These are phyloP conservation scores for Mesorhabditis spiculigera DNA, from an alignment of 2,888 invertebrate species.

Conservation along the genomic window DNA sequence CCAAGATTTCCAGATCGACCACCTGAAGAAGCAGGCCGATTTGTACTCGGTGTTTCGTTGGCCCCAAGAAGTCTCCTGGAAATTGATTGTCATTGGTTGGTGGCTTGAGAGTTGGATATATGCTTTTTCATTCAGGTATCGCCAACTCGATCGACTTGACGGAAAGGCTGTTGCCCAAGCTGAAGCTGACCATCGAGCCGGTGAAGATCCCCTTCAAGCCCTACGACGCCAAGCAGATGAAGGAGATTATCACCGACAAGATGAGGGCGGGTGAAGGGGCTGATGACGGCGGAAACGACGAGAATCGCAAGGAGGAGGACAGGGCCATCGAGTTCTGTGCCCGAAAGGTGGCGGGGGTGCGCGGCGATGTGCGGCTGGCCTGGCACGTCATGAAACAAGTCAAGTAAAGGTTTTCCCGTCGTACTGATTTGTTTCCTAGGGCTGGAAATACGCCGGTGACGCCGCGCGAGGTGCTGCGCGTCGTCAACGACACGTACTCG, in stretches of 20 bases:
- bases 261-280: slow-evolving; percentile 60
- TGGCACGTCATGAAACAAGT: slow-evolving; percentile 74
- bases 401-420: slow-evolving; percentile 30
- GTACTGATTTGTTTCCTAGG: neutral
- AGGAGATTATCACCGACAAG: slow-evolving; percentile 77
- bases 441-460: neutral
- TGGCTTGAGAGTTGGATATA: neutral
- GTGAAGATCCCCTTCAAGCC: slow-evolving; percentile 79
- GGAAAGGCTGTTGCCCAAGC: slow-evolving; percentile 79
- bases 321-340: slow-evolving; percentile 85
- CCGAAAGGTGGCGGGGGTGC: slow-evolving; percentile 85
- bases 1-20: slow-evolving; percentile 22
- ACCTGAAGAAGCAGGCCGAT: slow-evolving; percentile 18
- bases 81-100: slow-evolving; percentile 27
- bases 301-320: slow-evolving; percentile 67
- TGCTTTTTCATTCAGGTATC: slow-evolving; percentile 63
- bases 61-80: slow-evolving; percentile 25
- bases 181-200: slow-evolving; percentile 71
- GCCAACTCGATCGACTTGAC: slow-evolving; percentile 94
- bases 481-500: slow-evolving; percentile 42
- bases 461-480: slow-evolving; percentile 39
- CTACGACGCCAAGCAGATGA: slow-evolving; percentile 84
- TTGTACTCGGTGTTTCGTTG: slow-evolving; percentile 33
- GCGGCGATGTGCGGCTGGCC: slow-evolving; percentile 89
- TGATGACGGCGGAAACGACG: neutral